These are phyloP conservation scores for Stylophora pistillata DNA, from an alignment of 64 coral and sea anemone species.

Conservation along the genomic window DNA sequence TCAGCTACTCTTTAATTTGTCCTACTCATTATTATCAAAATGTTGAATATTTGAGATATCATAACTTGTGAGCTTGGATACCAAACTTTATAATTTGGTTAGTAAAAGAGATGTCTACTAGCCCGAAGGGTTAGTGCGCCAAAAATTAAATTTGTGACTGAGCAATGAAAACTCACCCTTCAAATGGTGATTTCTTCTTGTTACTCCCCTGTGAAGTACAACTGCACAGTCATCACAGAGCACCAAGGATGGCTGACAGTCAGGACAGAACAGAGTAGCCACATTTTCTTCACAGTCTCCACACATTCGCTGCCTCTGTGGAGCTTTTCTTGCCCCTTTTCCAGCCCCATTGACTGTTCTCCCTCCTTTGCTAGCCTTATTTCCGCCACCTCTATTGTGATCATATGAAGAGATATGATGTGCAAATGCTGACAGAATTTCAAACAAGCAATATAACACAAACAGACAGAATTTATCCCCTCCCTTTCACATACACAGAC, in stretches of 20 bases:
- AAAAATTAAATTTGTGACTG: too few relatives aligned
- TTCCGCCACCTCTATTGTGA: background rate
- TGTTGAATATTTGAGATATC: too few relatives aligned
- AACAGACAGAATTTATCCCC: too few relatives aligned
- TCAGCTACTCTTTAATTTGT: too few relatives aligned
- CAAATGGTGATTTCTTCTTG: slow-evolving; percentile 52
- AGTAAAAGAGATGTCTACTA: too few relatives aligned
- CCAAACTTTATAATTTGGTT: too few relatives aligned
- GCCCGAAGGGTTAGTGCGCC: too few relatives aligned
- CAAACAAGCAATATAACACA: too few relatives aligned
- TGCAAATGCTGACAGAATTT: too few relatives aligned
- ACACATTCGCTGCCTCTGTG: slow-evolving; percentile 41
- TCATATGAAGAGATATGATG: background rate
- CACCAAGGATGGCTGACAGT: slow-evolving; percentile 55
- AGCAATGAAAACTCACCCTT: slow-evolving; percentile 8
- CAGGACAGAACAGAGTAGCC: slow-evolving; percentile 50
- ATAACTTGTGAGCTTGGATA: too few relatives aligned
- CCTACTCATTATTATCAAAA: too few relatives aligned
- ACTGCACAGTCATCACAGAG: slow-evolving; percentile 47
- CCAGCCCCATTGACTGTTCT: background rate
- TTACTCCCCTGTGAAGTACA: slow-evolving; percentile 45
- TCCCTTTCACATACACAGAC: too few relatives aligned
- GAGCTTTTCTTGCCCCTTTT: background rate
- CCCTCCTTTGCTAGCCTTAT: background rate
- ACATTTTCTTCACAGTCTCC: slow-evolving; percentile 51